Base-by-base conservation (phyloP, 2,797 vertebrate species). In the Pseudomugil tenellus region DNA sequence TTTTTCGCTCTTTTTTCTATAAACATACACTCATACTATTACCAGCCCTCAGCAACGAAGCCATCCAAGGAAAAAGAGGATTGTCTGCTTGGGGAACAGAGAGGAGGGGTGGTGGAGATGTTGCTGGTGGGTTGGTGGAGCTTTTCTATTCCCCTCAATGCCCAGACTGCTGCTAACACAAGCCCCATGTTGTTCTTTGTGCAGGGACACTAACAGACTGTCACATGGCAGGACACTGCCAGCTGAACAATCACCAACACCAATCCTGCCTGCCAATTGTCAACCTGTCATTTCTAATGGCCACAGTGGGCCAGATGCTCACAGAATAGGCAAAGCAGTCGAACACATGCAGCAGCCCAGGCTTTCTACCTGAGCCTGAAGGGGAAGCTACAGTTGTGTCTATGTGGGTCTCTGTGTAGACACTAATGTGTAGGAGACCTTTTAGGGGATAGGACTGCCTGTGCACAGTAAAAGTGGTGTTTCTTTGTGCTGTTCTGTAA, bases 191-290 rank as follows among this genome's bases (percentile, higher is more conserved):
- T 85, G 84, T 84, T 86, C 74, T 54, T 82, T 76, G 53, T 68
- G 78, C 75, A 72, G 74, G 82, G 76, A 86, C 84, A 82, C 83
- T 83, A 87, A 83, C 89, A 92, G 89, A 90, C 87, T 85, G 87
- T 86, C 89, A 89, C 67, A 84, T 84, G 77, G 87, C 76, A 63
- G 81, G 81, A 84, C 78, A 62, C 73, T 91, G 92, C 92, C 93
- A 94, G 89, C 88, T 91, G 91, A 93, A 92, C 88, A 90, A 91
- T 93, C 91, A 91, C 89, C 90, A 90, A 88, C 84, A 88, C 89
- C 89, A 84, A 87, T 91, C 76, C 88, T 83, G 88, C 76, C 87
- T 90, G 90, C 90, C 87, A 84, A 88, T 84, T 86, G 81, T 88
- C 91, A 89, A 81, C 89, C 86, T 92, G 86, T 91, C 87, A 87